Percentiles rank a stretch among this genome's conserved stretches.
phyloP scores from a whole-genome alignment of 2,888 invertebrate genomes.

The Zhuqinia jingwanae region DNA sequence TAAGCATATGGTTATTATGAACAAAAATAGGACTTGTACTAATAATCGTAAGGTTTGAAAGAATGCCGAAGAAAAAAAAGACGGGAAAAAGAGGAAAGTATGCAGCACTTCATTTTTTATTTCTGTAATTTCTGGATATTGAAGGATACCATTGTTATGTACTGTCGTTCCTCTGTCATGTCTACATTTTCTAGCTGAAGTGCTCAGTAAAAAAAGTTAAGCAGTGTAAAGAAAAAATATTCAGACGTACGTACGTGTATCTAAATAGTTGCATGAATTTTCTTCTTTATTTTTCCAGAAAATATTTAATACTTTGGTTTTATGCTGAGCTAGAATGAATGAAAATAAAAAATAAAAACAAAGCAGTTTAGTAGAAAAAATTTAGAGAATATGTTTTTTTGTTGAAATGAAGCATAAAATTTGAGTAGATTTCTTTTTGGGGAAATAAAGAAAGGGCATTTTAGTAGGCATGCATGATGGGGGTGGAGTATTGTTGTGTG shows the following conservation, averaged over 20 bases:
- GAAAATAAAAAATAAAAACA: background rate
- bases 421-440: background rate
- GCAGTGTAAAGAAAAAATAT: background rate
- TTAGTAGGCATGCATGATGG: background rate
- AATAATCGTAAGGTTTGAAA: background rate
- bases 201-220: background rate
- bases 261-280: too few species aligned
- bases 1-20: conserved; percentile 31
- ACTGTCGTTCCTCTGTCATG: background rate
- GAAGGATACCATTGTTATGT: background rate
- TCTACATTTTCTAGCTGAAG: too few species aligned
- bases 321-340: background rate
- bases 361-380: background rate
- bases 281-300: background rate
- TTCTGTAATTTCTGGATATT: background rate
- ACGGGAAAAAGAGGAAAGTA: background rate
- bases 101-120: background rate
- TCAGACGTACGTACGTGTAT: too few species aligned
- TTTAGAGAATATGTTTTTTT: background rate
- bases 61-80: background rate
- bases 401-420: background rate
- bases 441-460: background rate
- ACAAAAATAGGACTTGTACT: conserved; percentile 11
- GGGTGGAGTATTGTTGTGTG: too few species aligned
- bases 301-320: too few species aligned